These are phyloP conservation scores for Andrena marginata DNA, from an alignment of 2,888 invertebrate genomes.

Conservation along the genomic window DNA sequence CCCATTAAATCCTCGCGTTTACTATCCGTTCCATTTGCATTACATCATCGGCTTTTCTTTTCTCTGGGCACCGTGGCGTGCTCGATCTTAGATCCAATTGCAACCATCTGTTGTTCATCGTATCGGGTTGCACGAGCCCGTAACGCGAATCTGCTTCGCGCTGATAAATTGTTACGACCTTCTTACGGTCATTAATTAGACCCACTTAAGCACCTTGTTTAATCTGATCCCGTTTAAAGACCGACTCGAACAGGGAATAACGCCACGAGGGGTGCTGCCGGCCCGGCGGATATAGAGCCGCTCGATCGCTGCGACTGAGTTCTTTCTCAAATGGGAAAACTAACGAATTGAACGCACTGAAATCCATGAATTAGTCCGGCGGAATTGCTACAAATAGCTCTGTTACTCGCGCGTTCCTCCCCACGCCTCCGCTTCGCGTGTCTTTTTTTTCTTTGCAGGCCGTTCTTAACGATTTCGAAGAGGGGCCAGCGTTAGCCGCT, in stretches of 20 bases:
- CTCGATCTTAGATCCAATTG: conserved; percentile 76
- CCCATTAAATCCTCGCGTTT: conserved; percentile 17
- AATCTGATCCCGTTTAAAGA: conserved; percentile 50
- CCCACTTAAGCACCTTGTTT: conserved; percentile 57
- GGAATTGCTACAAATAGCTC: too few species aligned
- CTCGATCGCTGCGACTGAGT: neutral
- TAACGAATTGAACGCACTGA: too few species aligned
- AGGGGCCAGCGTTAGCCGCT: neutral
- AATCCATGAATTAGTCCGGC: too few species aligned
- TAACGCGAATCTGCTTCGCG: conserved; percentile 64
- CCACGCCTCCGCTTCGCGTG: neutral
- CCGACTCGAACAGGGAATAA: conserved; percentile 4
- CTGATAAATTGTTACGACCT: conserved; percentile 70
- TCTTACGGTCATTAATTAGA: conserved; percentile 64
- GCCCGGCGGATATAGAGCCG: neutral
- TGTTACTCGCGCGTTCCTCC: too few species aligned
- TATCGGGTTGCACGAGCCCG: conserved; percentile 65
- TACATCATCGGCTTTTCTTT: conserved; percentile 36
- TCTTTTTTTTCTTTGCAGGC: neutral
- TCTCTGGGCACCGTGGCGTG: conserved; percentile 29
- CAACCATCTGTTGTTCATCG: conserved; percentile 68
- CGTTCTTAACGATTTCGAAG: neutral
- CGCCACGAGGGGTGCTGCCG: neutral
- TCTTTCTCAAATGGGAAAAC: neutral
- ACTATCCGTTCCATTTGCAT: conserved; percentile 9